phyloP scores from a whole-genome alignment of 2,888 invertebrate species.

The Chymomyza procnemis region DNA sequence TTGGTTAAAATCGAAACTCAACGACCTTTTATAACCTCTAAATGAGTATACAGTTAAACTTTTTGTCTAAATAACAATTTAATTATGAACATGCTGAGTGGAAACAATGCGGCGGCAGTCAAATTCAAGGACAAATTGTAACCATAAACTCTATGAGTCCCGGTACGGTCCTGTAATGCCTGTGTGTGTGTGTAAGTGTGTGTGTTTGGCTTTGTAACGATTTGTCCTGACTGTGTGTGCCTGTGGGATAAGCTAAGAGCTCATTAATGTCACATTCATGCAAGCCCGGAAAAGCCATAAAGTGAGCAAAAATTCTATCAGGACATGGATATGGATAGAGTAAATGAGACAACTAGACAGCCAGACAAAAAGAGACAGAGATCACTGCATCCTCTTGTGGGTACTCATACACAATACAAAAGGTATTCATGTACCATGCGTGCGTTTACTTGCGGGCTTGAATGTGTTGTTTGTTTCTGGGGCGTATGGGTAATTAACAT shows the following conservation, averaged over 20 bases:
- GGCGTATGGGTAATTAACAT: slow-evolving; percentile 57
- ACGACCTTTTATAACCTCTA: slow-evolving; percentile 63
- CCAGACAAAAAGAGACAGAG: background rate
- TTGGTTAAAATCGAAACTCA: slow-evolving; percentile 16
- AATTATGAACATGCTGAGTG: slow-evolving; percentile 56
- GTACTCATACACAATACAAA: slow-evolving; percentile 14
- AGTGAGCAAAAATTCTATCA: slow-evolving; percentile 65
- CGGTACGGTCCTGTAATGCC: background rate
- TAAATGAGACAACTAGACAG: background rate
- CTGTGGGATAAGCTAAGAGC: slow-evolving; percentile 69
- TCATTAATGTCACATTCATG: slow-evolving; percentile 72
- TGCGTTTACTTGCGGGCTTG: background rate
- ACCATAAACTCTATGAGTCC: slow-evolving; percentile 51
- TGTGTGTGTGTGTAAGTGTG: background rate
- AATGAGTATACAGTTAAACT: slow-evolving; percentile 55
- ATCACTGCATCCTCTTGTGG: slow-evolving; percentile 14
- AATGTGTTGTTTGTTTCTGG: slow-evolving; percentile 15
- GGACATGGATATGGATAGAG: background rate
- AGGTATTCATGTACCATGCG: background rate
- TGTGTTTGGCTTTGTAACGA: background rate
- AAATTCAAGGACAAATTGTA: slow-evolving; percentile 67
- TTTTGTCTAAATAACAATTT: slow-evolving; percentile 57
- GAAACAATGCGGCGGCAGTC: slow-evolving; percentile 27
- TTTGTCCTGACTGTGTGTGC: slow-evolving; percentile 31
- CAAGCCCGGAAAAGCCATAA: slow-evolving; percentile 55